A percentile compares a stretch with the other conserved stretches of the same genome.
Conservation (phyloP, 2,888 invertebrate species). For the Hoplodrina blanda region DNA sequence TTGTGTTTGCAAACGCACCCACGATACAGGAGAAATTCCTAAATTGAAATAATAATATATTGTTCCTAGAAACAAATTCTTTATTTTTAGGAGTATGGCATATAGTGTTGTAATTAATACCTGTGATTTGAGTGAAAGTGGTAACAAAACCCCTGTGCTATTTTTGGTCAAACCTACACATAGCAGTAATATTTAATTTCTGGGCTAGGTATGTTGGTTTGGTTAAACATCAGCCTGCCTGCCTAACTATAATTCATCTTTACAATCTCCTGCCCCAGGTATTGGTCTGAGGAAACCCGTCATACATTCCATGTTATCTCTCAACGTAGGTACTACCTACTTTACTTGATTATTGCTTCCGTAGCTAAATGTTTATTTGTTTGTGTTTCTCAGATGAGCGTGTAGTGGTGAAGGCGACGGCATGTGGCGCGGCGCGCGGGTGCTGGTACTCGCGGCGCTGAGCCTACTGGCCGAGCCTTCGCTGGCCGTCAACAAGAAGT, state of each 20-base stretch:
- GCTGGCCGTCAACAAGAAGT: slow-evolving; percentile 86
- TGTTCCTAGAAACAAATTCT: no score
- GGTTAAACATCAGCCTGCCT: neutral
- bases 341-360: neutral
- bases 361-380: neutral
- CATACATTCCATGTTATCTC: neutral
- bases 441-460: slow-evolving; percentile 92
- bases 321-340: neutral
- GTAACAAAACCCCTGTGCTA: neutral
- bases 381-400: slow-evolving; percentile 73
- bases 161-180: slow-evolving; percentile 2
- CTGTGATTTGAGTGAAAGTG: no score
- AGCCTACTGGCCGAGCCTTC: slow-evolving; percentile 89
- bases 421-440: slow-evolving; percentile 92
- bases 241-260: slow-evolving; percentile 4
- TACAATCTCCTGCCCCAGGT: neutral
- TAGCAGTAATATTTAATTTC: neutral
- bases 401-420: slow-evolving; percentile 89
- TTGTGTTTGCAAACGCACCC: no score
- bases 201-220: neutral
- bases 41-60: no score
- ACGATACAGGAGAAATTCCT: no score
- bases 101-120: no score
- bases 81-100: no score
- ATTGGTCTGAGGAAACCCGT: neutral